Evolutionary conservation across 2,113 vertebrate species (phyloP), one percentile per base, ranked within the genome.

Genomic region (Chionis minor): DNA sequence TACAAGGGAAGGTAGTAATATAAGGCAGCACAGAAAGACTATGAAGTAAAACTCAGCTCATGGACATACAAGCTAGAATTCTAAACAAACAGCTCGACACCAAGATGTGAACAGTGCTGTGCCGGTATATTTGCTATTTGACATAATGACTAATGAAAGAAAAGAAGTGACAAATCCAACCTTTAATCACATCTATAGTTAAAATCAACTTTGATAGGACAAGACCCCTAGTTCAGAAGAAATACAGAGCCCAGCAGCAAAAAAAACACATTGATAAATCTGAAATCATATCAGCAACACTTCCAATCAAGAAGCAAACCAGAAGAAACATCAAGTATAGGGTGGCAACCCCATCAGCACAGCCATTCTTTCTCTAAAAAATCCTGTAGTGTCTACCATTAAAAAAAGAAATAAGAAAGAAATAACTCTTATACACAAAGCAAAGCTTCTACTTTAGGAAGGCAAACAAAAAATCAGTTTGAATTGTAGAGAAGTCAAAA

Each of bases 31-130:
- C 9, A 40, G 52, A 40, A 84, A 47, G 12, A 55, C 12, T 54
- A 32, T 35, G 11, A 61, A 42, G 52, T 71, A 35, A 88, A 66
- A 30, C 14, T 30, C 45, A 61, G 32, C n/a, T 66, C 17, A 28
- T 40, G 38, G 59, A 54, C 33, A 27, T 23, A 66, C 0, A 1
- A 66, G 12, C 44, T 72, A 45, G 38, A 52, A 88, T 26, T 51
- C 27, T 58, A 82, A 71, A 58, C 9, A 8, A 30, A 24, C 30
- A 73, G 24, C 52, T 72, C 61, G 30, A 35, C 52, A 54, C 30
- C 33, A 54, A 11, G 0, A 5, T 8, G 10, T 2, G 0, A 70
- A 77, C 13, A 40, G 55, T 33, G 33, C 23, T 59, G 23, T 12
- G 8, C 51, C 58, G 51, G 14, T 58, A 26, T 52, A 35, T 65